Evolutionary conservation across 2,797 vertebrate genomes (phyloP).

Genomic region (Sebastes vulpes): DNA sequence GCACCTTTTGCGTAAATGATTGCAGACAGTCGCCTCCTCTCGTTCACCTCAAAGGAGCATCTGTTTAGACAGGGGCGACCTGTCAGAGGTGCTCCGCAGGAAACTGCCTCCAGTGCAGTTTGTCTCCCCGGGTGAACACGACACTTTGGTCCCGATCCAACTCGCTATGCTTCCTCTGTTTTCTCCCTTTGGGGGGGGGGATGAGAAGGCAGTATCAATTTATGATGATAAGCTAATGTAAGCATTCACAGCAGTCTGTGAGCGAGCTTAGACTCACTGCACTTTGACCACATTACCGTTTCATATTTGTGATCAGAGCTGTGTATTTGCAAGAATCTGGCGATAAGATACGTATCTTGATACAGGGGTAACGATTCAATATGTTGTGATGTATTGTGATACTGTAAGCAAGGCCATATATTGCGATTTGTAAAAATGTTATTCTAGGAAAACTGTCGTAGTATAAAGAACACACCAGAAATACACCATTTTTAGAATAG

Average conservation of each 20-base stretch:
- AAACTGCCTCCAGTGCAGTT: conserved; percentile 45
- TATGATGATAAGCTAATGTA: conserved; percentile 2
- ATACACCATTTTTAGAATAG: too few relatives aligned
- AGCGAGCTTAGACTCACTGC: neutral
- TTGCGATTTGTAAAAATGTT: too few relatives aligned
- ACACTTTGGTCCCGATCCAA: conserved; percentile 39
- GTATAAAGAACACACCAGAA: too few relatives aligned
- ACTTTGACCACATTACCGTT: neutral
- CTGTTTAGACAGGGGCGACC: conserved; percentile 32
- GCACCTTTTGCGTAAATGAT: neutral
- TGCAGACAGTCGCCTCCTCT: conserved; percentile 18
- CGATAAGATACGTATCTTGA: too few relatives aligned
- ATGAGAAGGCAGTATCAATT: neutral
- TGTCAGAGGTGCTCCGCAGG: conserved; percentile 32
- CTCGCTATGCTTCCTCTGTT: conserved; percentile 18
- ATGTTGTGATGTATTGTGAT: too few relatives aligned
- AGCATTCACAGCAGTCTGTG: conserved; percentile 14
- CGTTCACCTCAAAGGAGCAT: conserved; percentile 36
- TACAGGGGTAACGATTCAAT: too few relatives aligned
- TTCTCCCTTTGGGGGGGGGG: neutral
- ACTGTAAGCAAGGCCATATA: too few relatives aligned
- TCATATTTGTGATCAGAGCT: neutral
- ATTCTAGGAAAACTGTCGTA: too few relatives aligned
- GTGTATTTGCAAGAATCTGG: too few relatives aligned
- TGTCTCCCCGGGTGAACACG: conserved; percentile 30